A percentile compares a stretch with the other conserved stretches of the same genome.
Conservation (phyloP, 2,888 invertebrate genomes). For the Micoletzkya japonica region DNA sequence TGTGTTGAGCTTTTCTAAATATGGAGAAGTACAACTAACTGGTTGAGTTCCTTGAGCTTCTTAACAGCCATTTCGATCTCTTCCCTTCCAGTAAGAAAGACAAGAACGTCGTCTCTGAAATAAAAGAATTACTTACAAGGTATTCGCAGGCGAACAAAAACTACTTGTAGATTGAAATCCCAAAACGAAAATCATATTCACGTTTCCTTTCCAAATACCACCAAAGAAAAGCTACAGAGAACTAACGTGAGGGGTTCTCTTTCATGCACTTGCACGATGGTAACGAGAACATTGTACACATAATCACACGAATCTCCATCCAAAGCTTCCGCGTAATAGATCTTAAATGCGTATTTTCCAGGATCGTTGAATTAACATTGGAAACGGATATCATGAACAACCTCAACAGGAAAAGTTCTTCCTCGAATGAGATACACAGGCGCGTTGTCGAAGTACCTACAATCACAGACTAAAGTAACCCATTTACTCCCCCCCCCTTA, state of each 20-base stretch:
- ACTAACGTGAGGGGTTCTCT: conserved; percentile 64
- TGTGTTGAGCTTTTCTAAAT: no score
- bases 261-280: conserved; percentile 67
- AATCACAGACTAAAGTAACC: neutral
- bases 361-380: neutral
- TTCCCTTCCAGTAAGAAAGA: conserved; percentile 83
- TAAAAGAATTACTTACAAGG: neutral
- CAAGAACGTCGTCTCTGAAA: conserved; percentile 60
- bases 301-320: conserved; percentile 62
- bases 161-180: neutral
- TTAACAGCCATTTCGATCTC: conserved; percentile 76
- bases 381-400: conserved; percentile 40
- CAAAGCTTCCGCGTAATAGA: conserved; percentile 45
- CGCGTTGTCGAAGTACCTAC: conserved; percentile 79
- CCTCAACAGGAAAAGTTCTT: conserved; percentile 76
- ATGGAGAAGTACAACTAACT: conserved; percentile 27
- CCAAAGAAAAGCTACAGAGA: no score
- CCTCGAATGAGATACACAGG: conserved; percentile 88
- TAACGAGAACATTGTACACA: conserved; percentile 65
- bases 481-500: neutral
- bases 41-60: conserved; percentile 63
- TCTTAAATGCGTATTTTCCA: conserved; percentile 33
- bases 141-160: neutral
- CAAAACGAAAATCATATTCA: neutral
- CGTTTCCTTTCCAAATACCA: conserved; percentile 24